Evolutionary conservation across 2,797 vertebrate genomes (phyloP).

Genomic region (Lutra lutra): DNA sequence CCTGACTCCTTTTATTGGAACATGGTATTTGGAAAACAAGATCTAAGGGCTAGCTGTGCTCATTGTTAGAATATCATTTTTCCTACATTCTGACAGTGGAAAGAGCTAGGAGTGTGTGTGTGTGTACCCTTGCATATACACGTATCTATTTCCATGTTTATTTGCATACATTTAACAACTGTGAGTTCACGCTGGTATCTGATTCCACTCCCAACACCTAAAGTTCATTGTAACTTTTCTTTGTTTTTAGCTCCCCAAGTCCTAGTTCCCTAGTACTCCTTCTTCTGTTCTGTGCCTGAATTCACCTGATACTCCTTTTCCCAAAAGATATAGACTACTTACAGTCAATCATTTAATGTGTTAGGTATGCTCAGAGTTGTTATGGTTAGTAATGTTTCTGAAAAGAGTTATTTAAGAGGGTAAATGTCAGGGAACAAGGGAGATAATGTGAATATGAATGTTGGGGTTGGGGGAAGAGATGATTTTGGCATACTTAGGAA

Average conservation of each 20-base stretch:
- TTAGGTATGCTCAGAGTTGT: background rate
- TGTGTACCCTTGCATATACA: background rate
- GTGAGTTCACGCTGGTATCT: background rate
- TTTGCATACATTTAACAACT: background rate
- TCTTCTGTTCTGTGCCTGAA: conserved; percentile 6
- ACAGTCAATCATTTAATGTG: background rate
- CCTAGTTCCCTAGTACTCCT: background rate
- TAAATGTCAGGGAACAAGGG: background rate
- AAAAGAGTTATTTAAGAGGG: background rate
- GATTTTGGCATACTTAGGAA: background rate
- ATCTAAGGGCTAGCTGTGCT: background rate
- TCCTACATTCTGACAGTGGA: background rate
- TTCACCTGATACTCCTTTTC: background rate
- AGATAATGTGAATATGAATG: background rate
- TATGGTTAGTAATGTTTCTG: background rate
- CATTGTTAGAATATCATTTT: background rate
- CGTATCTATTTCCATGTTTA: background rate
- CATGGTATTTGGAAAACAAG: conserved; percentile 23
- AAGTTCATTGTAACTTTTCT: background rate
- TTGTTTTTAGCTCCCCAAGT: background rate
- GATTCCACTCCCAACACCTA: background rate
- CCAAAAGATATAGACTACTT: background rate
- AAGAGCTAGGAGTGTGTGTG: background rate
- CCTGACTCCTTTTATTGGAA: background rate
- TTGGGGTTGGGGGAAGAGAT: background rate